Percentiles rank a stretch among this genome's conserved stretches.
Conservation (phyloP, 2,888 invertebrate species). For the Ceramica pisi region DNA sequence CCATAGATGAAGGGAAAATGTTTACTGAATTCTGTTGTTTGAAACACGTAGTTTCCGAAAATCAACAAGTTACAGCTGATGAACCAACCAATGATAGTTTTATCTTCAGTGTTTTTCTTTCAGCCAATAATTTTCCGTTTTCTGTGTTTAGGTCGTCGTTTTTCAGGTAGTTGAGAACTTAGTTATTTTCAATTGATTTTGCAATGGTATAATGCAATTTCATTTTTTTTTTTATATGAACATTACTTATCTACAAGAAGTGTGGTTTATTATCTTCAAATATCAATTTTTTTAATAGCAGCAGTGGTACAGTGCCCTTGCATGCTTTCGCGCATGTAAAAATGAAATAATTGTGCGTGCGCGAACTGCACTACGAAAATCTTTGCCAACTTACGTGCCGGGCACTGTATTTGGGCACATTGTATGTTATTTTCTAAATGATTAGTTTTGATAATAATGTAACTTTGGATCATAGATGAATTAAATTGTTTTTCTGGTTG, state of each 20-base stretch:
- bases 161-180: too few relatives aligned
- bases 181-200: background rate
- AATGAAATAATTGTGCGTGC: too few relatives aligned
- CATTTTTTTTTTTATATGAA: background rate
- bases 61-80: background rate
- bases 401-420: background rate
- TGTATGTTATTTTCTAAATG: background rate
- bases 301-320: too few relatives aligned
- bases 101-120: background rate
- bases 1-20: background rate
- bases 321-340: too few relatives aligned
- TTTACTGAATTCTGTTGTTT: background rate
- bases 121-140: too few relatives aligned
- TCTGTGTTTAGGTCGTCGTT: too few relatives aligned
- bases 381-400: too few relatives aligned
- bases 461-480: too few relatives aligned
- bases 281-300: too few relatives aligned
- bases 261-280: constrained; percentile 12
- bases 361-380: too few relatives aligned
- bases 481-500: too few relatives aligned
- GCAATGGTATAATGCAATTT: constrained; percentile 1
- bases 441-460: too few relatives aligned
- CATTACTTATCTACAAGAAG: constrained; percentile 12
- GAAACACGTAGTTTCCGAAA: background rate
- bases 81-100: background rate